These are phyloP conservation scores for Drosophila nasuta DNA, from an alignment of 1,140 invertebrate genomes.

Conservation along the genomic window DNA sequence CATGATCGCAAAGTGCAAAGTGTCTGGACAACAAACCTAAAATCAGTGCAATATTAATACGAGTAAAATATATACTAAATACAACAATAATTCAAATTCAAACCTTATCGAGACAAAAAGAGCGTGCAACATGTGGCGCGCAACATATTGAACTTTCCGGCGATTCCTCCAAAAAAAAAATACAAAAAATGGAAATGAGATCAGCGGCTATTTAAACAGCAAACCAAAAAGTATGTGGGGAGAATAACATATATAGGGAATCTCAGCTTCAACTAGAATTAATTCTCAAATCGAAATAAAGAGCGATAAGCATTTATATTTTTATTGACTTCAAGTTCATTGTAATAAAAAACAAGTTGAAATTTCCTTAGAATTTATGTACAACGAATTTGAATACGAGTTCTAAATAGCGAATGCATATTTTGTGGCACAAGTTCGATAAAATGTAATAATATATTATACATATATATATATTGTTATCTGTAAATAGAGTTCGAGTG, in stretches of 20 bases:
- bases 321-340: background rate
- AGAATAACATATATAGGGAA: background rate
- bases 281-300: too few species aligned
- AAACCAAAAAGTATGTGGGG: slow-evolving; percentile 13
- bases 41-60: slow-evolving; percentile 42
- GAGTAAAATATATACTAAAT: slow-evolving; percentile 3
- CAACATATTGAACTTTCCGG: slow-evolving; percentile 53
- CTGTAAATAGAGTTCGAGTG: slow-evolving; percentile 14
- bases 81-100: slow-evolving; percentile 27
- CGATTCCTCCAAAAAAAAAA: background rate
- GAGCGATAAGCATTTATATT: too few species aligned
- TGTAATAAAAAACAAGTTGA: background rate
- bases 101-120: slow-evolving; percentile 41
- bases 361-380: background rate
- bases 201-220: slow-evolving; percentile 24
- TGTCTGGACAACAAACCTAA: background rate
- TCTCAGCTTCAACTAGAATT: background rate
- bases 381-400: background rate
- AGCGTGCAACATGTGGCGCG: slow-evolving; percentile 72
- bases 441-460: slow-evolving; percentile 67
- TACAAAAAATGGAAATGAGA: slow-evolving; percentile 10
- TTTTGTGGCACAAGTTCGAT: slow-evolving; percentile 48
- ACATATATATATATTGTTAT: slow-evolving; percentile 13
- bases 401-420: background rate
- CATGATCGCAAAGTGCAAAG: slow-evolving; percentile 32